These are phyloP conservation scores for Chiloscyllium plagiosum DNA, from an alignment of 2,113 vertebrate species.

Conservation along the genomic window DNA sequence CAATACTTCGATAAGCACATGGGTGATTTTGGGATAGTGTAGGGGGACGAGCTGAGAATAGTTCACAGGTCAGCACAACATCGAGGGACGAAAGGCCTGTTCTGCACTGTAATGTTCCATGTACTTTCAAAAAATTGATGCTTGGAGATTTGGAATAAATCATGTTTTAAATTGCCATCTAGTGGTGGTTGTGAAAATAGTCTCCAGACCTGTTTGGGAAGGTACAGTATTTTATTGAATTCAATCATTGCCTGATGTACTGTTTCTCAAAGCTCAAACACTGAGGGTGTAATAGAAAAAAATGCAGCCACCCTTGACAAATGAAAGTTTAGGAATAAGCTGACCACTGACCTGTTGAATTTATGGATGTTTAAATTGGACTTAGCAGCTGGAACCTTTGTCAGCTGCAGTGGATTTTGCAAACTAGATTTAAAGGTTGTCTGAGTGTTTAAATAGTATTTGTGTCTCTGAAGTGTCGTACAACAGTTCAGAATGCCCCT, in stretches of 20 bases:
- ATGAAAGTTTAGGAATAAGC: neutral
- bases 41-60: no score
- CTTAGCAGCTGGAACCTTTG: neutral
- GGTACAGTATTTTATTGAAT: neutral
- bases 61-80: no score
- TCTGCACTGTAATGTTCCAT: no score
- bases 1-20: no score
- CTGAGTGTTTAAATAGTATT: neutral
- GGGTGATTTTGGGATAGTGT: no score
- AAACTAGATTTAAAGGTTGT: conserved; percentile 20
- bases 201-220: neutral
- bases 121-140: neutral
- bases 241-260: neutral
- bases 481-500: neutral
- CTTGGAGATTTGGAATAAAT: neutral
- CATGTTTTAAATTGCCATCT: neutral
- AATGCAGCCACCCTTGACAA: conserved; percentile 11
- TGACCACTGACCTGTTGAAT: neutral
- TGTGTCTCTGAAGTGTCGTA: neutral
- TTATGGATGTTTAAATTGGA: conserved; percentile 12
- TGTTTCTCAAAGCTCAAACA: neutral
- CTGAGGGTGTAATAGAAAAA: conserved; percentile 15
- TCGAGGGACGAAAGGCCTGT: no score
- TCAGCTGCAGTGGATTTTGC: neutral
- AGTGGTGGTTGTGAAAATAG: neutral